Evolutionary conservation across 2,113 vertebrate species (phyloP), one percentile per base, ranked within the genome.

Genomic region (Thunnus thynnus): DNA sequence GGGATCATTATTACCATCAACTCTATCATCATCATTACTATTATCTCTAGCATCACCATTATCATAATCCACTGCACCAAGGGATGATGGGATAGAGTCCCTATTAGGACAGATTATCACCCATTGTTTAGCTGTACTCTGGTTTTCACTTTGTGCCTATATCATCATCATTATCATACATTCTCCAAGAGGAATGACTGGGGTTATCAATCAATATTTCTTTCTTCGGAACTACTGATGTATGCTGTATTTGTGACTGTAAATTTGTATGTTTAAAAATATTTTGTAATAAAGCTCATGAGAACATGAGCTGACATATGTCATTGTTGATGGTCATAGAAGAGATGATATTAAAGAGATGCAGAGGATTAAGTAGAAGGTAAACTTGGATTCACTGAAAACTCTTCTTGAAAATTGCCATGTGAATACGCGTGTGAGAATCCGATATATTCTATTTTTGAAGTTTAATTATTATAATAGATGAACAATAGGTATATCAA

Each of bases 231-330:
- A 18, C 7, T 27, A 62, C 8, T 20, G 10, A 51, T 46, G 30
- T 27, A 32, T 56, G 30, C 25, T 60, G 25, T 66, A 32, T 22
- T 60, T 66, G 47, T 36, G 20, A 55, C 12, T 69, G 20, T 68
- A 58, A 52, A 72, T 64, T n/a, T 63, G n/a, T 48, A 46, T 51
- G 6, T 70, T 77, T 41, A 25, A 55, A 70, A 62, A 41, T 61
- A 44, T 81, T 84, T 81, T 87, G 12, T 84, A 81, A 74, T 74
- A 77, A 81, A 83, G 13, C 0, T 76, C n/a, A 22, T 22, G 22
- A 63, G 10, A 58, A 72, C 41, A 52, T 11, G 36, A 56, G 7
- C 1, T 17, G 8, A 32, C 11, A 25, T 65, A 10, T 16, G 9
- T 50, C 9, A 3, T 18, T 13, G 65, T 67, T 51, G 5, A 12